Evolutionary conservation across 1,140 invertebrate genomes (phyloP), one percentile per base, ranked within the genome.

Genomic region (Ips typographus): DNA sequence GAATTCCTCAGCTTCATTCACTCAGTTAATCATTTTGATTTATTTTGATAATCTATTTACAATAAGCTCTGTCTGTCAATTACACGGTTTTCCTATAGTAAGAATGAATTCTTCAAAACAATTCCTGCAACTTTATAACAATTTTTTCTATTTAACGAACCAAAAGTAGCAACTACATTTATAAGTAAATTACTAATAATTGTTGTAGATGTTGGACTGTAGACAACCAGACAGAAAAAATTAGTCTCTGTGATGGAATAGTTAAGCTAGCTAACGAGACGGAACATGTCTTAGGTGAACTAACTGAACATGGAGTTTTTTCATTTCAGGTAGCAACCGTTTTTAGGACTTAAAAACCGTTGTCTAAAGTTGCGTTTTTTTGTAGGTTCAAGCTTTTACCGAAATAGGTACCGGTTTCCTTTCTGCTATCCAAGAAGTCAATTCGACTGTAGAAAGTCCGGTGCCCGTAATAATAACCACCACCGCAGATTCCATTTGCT

Each of bases 401-500:
- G 84, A 88, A 51, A 87, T 89, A 38, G 93, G 92, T 1, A 85
- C 85, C 67, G 90, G 94, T 6, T 82, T 85, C 38, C 86, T 85
- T 60, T 90, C 90, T 1, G 80, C 85, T 61, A 80, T 83, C 1
- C 86, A 90, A 1, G 81, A 83, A 49, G 85, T 87, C 2, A 84
- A 87, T 7, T 89, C 89, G 1, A 83, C 84, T 44, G 81, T 86
- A 41, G 87, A 93, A 70, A 88, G 87, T 71, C 90, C 93, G 0
- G 84, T 95, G 8, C 94, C 94, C 0, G 87, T 86, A 72, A 78
- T 97, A 1, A 80, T 95, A n/a, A 82, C 93, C 3, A 86, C 90
- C 0, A 88, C 89, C 2, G 80, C 83, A 40, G 89, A 93, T 74
- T 85, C 87, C 1, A 86, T 94, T 2, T 87, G 85, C 67, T 84